Evolutionary conservation across 2,113 vertebrate genomes (phyloP).

Genomic region (Caranx melampygus): DNA sequence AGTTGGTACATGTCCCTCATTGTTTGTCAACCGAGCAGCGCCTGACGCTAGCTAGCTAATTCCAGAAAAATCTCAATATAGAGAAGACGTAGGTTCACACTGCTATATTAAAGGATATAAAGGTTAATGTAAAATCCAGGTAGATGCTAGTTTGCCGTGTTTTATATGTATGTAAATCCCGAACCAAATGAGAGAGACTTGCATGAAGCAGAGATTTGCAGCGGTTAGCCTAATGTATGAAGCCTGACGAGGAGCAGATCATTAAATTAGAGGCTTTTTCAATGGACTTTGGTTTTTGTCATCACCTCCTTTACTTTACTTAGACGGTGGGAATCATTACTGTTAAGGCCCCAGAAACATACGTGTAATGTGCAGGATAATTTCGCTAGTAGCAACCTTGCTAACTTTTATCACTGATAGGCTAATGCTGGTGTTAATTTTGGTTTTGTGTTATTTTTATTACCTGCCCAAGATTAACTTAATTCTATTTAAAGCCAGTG

Average conservation of each 20-base stretch:
- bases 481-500: slow-evolving; percentile 37
- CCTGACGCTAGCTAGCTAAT: slow-evolving; percentile 45
- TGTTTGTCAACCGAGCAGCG: not conserved
- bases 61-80: slow-evolving; percentile 45
- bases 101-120: not conserved
- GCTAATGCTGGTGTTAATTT: not conserved
- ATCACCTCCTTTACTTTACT: not conserved
- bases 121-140: not conserved
- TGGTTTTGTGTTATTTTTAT: slow-evolving; percentile 23
- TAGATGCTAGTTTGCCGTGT: not conserved
- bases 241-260: not conserved
- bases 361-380: not conserved
- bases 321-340: not conserved
- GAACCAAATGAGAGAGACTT: not conserved
- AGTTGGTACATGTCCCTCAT: not conserved
- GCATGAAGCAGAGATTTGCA: too few species aligned
- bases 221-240: accelerated
- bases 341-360: not conserved
- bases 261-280: not conserved
- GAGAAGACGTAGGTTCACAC: not conserved
- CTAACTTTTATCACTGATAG: not conserved
- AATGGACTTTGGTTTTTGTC: slow-evolving; percentile 18
- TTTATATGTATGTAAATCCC: not conserved
- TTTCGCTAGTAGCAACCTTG: not conserved
- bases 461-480: slow-evolving; percentile 21